These are phyloP conservation scores for Syrphus vitripennis DNA, from an alignment of 2,888 invertebrate species.

Conservation along the genomic window DNA sequence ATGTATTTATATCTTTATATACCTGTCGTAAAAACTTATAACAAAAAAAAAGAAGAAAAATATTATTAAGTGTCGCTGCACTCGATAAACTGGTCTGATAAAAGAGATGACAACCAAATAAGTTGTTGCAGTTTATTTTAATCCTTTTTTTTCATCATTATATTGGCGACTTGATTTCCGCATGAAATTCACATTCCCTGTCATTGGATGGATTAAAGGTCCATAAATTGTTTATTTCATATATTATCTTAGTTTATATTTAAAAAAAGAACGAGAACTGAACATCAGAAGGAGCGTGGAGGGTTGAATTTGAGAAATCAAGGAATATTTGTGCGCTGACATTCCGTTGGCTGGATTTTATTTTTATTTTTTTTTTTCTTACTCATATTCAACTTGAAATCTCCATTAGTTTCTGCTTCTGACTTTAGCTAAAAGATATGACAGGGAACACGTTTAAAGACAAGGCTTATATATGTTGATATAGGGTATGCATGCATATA, in stretches of 20 bases:
- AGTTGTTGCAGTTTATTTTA: slow-evolving; percentile 48
- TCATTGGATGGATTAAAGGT: slow-evolving; percentile 26
- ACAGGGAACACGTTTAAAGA: slow-evolving; percentile 26
- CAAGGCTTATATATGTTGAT: not conserved
- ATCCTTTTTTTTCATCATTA: slow-evolving; percentile 23
- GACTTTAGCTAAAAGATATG: slow-evolving; percentile 15
- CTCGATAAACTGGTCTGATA: slow-evolving; percentile 44
- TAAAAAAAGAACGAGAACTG: not conserved
- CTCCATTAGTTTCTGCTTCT: slow-evolving; percentile 13
- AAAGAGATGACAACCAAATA: slow-evolving; percentile 59
- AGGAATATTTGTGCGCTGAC: not conserved
- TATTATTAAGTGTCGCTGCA: slow-evolving; percentile 48
- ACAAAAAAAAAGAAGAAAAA: not conserved
- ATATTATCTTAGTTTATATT: slow-evolving; percentile 36
- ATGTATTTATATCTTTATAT: not conserved
- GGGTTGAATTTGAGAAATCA: not conserved
- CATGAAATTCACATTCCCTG: slow-evolving; percentile 51
- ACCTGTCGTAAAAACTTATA: not conserved
- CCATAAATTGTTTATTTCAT: slow-evolving; percentile 55
- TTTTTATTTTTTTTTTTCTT: not conserved
- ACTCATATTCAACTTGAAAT: not conserved
- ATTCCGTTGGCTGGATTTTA: not conserved
- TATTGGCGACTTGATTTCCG: slow-evolving; percentile 48
- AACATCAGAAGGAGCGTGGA: not conserved
- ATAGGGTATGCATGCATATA: too few relatives aligned